These are phyloP conservation scores for Carcharodon carcharias DNA, from an alignment of 2,797 vertebrate species.

Conservation along the genomic window DNA sequence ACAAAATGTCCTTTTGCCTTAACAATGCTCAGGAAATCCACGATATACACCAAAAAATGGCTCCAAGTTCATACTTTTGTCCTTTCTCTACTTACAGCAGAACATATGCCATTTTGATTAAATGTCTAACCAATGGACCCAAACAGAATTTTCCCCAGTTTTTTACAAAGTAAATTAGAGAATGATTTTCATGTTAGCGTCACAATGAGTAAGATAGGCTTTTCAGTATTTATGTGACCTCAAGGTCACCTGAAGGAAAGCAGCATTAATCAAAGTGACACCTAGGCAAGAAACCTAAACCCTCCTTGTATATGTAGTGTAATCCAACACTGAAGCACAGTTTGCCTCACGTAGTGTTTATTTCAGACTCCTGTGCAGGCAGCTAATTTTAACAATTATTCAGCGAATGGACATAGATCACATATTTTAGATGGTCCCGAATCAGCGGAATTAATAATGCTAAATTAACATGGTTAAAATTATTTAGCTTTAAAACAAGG, in stretches of 20 bases:
- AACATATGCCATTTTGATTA: slow-evolving; percentile 36
- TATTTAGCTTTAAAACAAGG: not conserved
- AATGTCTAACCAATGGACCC: slow-evolving; percentile 37
- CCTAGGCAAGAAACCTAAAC: slow-evolving; percentile 41
- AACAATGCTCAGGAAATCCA: slow-evolving; percentile 2
- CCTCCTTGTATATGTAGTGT: not conserved
- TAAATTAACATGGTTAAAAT: not conserved
- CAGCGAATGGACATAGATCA: not conserved
- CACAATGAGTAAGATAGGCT: slow-evolving; percentile 42
- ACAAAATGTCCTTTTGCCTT: not conserved
- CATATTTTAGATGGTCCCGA: not conserved
- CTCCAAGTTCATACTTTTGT: not conserved
- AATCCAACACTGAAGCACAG: slow-evolving; percentile 23
- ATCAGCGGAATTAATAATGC: not conserved
- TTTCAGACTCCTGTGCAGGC: not conserved
- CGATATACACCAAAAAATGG: not conserved
- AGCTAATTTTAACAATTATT: slow-evolving; percentile 21
- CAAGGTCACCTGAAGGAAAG: slow-evolving; percentile 60
- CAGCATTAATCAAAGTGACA: slow-evolving; percentile 60
- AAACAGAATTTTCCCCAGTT: slow-evolving; percentile 36
- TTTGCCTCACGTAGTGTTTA: not conserved
- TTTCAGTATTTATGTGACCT: slow-evolving; percentile 57
- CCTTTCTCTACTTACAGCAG: slow-evolving; percentile 19
- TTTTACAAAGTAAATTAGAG: slow-evolving; percentile 54
- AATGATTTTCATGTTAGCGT: slow-evolving; percentile 43